A percentile compares a stretch with the other conserved stretches of the same genome.
Evolutionary conservation across 2,113 vertebrate genomes (phyloP).

Genomic region (Macquaria australasica): DNA sequence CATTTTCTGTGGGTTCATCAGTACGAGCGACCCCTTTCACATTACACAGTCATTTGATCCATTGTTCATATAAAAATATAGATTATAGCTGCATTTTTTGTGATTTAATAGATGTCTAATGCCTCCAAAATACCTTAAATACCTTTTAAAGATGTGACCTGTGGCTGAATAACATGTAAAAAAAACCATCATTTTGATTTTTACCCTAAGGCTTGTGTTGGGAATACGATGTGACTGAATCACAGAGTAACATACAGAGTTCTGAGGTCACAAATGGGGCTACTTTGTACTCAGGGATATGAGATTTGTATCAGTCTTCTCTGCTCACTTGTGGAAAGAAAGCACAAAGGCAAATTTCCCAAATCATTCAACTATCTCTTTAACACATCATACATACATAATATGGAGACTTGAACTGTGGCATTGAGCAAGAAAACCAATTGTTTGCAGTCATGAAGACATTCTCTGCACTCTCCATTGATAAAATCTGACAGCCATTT

Average conservation of each 20-base stretch:
- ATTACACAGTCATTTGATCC: background rate
- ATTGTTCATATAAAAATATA: background rate
- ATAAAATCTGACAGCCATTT: conserved; percentile 25
- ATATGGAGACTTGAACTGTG: background rate
- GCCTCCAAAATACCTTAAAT: background rate
- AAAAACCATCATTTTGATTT: background rate
- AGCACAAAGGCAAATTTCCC: background rate
- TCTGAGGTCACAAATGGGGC: background rate
- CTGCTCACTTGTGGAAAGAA: background rate
- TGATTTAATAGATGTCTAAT: background rate
- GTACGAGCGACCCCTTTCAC: background rate
- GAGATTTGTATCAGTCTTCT: background rate
- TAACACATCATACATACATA: background rate
- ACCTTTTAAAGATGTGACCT: background rate
- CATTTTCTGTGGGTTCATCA: background rate
- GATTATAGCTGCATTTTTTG: background rate
- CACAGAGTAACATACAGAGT: background rate
- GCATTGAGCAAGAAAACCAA: background rate
- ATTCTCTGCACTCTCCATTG: background rate
- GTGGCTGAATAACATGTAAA: background rate
- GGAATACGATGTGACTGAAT: background rate
- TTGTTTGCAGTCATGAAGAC: conserved; percentile 10
- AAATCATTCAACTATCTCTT: background rate
- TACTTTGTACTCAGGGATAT: background rate
- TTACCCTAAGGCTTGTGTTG: background rate